Percentiles rank a stretch among this genome's conserved stretches.
These are phyloP conservation scores for Syngnathus typhle DNA, from an alignment of 2,113 vertebrate species.

Conservation along the genomic window DNA sequence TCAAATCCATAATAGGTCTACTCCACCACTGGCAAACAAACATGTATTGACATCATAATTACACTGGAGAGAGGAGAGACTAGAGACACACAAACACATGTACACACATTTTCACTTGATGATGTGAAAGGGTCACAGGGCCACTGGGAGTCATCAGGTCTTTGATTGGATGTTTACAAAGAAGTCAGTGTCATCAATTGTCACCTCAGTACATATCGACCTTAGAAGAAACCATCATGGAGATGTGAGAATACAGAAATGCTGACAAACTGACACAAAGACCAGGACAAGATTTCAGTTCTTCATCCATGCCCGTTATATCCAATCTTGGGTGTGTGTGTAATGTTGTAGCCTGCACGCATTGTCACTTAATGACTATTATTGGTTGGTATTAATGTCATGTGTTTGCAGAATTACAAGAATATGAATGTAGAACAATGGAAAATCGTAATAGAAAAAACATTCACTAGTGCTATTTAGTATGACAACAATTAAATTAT, in stretches of 20 bases:
- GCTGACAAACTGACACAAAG: background rate
- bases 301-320: background rate
- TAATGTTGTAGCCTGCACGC: background rate
- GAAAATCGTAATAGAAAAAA: background rate
- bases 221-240: conserved; percentile 38
- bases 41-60: conserved; percentile 62
- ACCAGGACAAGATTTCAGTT: background rate
- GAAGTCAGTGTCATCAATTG: conserved; percentile 40
- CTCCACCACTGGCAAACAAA: conserved; percentile 40
- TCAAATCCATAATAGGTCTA: conserved; percentile 41
- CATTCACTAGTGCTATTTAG: background rate
- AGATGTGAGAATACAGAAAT: background rate
- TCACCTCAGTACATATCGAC: conserved; percentile 51
- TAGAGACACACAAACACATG: conserved; percentile 1
- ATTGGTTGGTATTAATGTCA: background rate
- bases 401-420: background rate
- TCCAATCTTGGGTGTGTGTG: background rate
- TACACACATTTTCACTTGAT: conserved; percentile 14
- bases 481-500: background rate
- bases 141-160: conserved; percentile 42
- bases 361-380: background rate
- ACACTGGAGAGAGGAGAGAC: conserved; percentile 13
- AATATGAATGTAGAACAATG: too few species aligned
- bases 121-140: conserved; percentile 29
- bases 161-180: conserved; percentile 60